These are phyloP conservation scores for Nasonia oneida DNA, from an alignment of 2,888 invertebrate species.

Conservation along the genomic window DNA sequence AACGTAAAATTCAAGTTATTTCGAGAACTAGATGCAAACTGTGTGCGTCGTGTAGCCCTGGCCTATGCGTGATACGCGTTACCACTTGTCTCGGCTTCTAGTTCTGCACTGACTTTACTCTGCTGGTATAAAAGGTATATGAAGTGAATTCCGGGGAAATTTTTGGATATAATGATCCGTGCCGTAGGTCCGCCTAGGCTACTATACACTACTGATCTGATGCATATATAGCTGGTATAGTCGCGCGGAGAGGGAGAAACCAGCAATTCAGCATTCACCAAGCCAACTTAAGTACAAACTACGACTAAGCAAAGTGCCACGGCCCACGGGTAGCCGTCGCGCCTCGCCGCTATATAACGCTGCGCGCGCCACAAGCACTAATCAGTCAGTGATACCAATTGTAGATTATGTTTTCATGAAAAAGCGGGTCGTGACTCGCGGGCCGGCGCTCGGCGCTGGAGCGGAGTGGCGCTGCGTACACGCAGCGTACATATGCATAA, in stretches of 20 bases:
- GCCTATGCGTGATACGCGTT: background rate
- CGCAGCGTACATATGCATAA: no score
- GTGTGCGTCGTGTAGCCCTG: background rate
- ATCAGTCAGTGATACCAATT: background rate
- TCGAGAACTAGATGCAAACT: constrained; percentile 18
- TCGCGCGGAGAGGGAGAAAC: no score
- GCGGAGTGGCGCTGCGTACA: no score
- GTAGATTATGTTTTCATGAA: background rate
- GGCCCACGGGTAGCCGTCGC: no score
- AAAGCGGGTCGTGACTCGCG: background rate
- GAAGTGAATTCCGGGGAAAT: no score
- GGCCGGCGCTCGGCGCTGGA: no score
- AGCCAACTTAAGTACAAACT: background rate
- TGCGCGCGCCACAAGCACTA: background rate
- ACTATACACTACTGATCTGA: no score
- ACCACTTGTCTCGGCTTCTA: constrained; percentile 17
- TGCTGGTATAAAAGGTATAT: no score
- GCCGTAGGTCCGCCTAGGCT: no score
- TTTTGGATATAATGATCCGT: no score
- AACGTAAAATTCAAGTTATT: constrained; percentile 29
- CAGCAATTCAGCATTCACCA: background rate
- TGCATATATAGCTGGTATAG: no score
- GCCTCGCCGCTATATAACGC: no score
- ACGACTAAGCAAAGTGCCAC: background rate
- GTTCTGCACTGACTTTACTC: background rate